A percentile compares a stretch with the other conserved stretches of the same genome.
phyloP scores from a whole-genome alignment of 1,140 invertebrate genomes.

The Zaprionus ornatus region DNA sequence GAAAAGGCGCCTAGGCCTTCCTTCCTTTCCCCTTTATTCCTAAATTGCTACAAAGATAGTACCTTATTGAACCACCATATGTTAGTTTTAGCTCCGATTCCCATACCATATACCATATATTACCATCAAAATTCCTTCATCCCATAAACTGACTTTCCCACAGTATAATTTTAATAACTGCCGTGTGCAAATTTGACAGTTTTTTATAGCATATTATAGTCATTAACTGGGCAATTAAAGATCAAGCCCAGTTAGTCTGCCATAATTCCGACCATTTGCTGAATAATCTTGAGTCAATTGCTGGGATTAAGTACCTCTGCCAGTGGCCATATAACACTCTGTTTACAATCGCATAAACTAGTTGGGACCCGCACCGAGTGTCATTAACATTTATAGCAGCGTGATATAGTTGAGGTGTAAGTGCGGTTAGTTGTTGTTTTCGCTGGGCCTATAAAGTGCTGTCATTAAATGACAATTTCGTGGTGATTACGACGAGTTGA shows the following conservation, averaged over 20 bases:
- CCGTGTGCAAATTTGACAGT: background rate
- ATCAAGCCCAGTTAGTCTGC: background rate
- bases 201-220: conserved; percentile 1
- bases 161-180: background rate
- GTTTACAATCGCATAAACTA: background rate
- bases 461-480: conserved; percentile 13
- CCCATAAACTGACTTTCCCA: background rate
- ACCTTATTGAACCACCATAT: too few relatives aligned
- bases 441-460: background rate
- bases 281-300: conserved; percentile 2
- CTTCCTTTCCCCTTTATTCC: too few relatives aligned
- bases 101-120: too few relatives aligned
- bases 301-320: background rate
- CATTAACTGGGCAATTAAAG: background rate
- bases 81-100: too few relatives aligned
- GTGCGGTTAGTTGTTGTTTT: background rate
- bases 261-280: background rate
- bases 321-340: background rate
- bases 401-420: background rate
- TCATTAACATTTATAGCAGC: background rate
- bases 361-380: background rate
- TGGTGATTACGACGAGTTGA: conserved; percentile 3
- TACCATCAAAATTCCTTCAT: too few relatives aligned
- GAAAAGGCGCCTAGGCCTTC: background rate
- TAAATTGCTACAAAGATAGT: too few relatives aligned